phyloP scores from a whole-genome alignment of 2,797 vertebrate genomes.

The Paramormyrops hopkinsi region DNA sequence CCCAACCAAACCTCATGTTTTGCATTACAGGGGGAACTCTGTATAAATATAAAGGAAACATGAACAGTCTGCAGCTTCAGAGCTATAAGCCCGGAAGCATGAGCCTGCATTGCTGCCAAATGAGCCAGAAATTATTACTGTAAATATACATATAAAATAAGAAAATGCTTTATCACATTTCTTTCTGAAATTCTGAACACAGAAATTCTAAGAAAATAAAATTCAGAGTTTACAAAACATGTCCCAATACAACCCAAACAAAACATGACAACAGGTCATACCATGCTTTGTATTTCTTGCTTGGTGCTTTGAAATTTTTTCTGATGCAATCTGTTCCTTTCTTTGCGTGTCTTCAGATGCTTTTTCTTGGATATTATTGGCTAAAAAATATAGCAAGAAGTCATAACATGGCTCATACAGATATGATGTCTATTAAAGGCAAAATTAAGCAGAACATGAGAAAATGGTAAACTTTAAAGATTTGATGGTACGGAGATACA shows the following conservation, averaged over 20 bases:
- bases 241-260: not conserved
- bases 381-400: slow-evolving; percentile 29
- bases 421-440: not conserved
- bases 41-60: not conserved
- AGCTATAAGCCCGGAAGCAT: not conserved
- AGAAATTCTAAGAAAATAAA: not conserved
- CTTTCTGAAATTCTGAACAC: not conserved
- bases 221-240: not conserved
- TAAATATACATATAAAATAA: not conserved
- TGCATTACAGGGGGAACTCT: not conserved
- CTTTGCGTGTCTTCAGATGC: slow-evolving; percentile 59
- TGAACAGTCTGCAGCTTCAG: not conserved
- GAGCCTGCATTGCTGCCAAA: not conserved
- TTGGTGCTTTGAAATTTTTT: slow-evolving; percentile 33
- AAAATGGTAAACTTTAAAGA: not conserved
- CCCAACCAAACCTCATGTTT: not conserved
- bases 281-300: slow-evolving; percentile 25
- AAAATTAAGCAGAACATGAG: not conserved
- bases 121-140: not conserved
- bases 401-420: not conserved
- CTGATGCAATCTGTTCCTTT: slow-evolving; percentile 54
- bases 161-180: not conserved
- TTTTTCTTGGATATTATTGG: slow-evolving; percentile 55
- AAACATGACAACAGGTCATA: slow-evolving; percentile 21
- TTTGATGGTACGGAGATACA: not conserved